Conservation (phyloP, 2,797 vertebrate genomes). For the Tokudaia muenninki region DNA sequence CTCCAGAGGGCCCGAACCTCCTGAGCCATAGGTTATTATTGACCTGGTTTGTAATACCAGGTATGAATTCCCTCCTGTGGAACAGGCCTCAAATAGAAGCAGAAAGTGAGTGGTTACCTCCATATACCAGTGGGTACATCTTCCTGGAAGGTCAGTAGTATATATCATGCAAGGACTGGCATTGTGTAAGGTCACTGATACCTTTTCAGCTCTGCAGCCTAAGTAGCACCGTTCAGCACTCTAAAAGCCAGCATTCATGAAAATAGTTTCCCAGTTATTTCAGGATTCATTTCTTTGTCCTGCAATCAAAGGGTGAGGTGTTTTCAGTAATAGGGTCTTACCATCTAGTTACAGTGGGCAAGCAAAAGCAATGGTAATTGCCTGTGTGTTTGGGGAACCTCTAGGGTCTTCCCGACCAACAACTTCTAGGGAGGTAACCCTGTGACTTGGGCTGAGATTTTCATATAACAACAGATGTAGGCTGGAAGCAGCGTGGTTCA, state of each 20-base stretch:
- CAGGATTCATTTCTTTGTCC: background rate
- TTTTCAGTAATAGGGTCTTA: background rate
- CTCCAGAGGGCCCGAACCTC: background rate
- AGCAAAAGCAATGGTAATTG: background rate
- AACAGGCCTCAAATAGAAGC: background rate
- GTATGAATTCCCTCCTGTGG: background rate
- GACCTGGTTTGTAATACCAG: background rate
- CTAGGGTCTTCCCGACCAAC: background rate
- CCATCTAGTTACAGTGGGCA: background rate
- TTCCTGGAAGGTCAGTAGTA: background rate
- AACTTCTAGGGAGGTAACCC: background rate
- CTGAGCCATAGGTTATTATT: background rate
- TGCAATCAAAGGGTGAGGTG: background rate
- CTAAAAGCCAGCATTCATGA: background rate
- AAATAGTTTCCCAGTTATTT: background rate
- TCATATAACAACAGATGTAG: background rate
- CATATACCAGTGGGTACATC: no score
- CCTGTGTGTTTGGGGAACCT: background rate
- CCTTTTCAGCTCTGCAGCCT: background rate
- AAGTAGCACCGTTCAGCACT: background rate
- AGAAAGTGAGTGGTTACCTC: background rate
- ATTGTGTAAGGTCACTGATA: background rate
- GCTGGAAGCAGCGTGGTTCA: background rate
- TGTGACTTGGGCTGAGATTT: background rate
- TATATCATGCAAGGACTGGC: background rate